Percentiles rank a stretch among this genome's conserved stretches.
Evolutionary conservation across 2,797 vertebrate species (phyloP).

Genomic region (Channallabes apus): DNA sequence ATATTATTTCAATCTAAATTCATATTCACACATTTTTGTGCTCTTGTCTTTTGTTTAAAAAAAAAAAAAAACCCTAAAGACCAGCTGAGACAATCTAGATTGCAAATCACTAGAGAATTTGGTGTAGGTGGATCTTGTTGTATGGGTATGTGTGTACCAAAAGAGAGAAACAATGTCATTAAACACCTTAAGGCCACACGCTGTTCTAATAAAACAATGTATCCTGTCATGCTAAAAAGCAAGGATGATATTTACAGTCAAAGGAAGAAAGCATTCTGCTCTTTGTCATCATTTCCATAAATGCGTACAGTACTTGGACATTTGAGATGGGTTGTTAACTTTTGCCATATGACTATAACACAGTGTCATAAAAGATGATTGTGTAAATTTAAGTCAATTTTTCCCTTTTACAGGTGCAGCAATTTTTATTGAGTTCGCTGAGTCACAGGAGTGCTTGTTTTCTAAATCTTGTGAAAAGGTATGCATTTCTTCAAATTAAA

Average conservation of each 20-base stretch:
- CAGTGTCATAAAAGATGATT: slow-evolving; percentile 19
- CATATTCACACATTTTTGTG: slow-evolving; percentile 12
- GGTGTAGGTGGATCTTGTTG: slow-evolving; percentile 59
- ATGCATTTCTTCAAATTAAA: slow-evolving; percentile 24
- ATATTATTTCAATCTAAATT: neutral
- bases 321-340: slow-evolving; percentile 23
- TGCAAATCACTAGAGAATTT: slow-evolving; percentile 55
- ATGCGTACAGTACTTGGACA: slow-evolving; percentile 17
- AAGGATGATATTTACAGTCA: slow-evolving; percentile 48
- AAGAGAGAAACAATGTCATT: slow-evolving; percentile 53
- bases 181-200: slow-evolving; percentile 52
- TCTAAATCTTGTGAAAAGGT: neutral
- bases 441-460: neutral
- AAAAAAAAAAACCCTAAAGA: slow-evolving; percentile 53
- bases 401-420: neutral
- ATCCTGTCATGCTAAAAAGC: slow-evolving; percentile 39
- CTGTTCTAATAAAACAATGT: slow-evolving; percentile 59
- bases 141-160: slow-evolving; percentile 51
- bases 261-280: slow-evolving; percentile 49
- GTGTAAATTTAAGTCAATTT: neutral
- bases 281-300: neutral
- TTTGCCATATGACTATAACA: slow-evolving; percentile 30
- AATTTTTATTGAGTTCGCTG: neutral
- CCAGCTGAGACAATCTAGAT: slow-evolving; percentile 50
- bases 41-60: slow-evolving; percentile 16